Evolutionary conservation across 2,113 vertebrate genomes (phyloP), one percentile per base, ranked within the genome.

Genomic region (Crotalus helleri): DNA sequence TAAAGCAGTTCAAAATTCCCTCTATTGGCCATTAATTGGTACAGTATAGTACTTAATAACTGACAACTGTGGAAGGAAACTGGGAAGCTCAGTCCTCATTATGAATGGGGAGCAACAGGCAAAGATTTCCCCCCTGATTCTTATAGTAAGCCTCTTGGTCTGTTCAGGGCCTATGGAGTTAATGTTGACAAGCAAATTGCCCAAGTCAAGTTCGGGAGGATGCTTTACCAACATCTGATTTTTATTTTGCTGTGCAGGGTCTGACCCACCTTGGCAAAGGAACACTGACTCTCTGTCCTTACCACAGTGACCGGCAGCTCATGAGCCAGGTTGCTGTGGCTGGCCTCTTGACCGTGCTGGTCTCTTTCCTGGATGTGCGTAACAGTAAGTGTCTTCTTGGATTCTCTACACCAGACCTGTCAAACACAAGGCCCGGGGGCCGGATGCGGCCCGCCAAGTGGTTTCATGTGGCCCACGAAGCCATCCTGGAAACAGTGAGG

Each of bases 261-360:
- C 98, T 99, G 96, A 99, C 99, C 91, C 99, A 99, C 94, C 97
- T 99, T 96, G 99, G 99, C 58, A 99, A 99, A 97, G 99, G 99
- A 85, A 99, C 99, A 0, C 98, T 99, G 85, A 99, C 99, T 26
- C 98, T 99, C n/a, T 99, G 99, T 93, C 99, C 99, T 3, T 99
- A 99, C 97, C 99, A 99, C 97, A 99, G 99, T 3, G 99, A 99
- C 96, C 98, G 99, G 94, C 99, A 99, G 98, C 98, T 99, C 91
- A 99, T 99, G 99, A 99, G 99, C 98, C 99, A 99, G 96, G 99
- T 99, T 89, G 99, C 99, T 0, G 99, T 99, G 95, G 99, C 99
- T 0, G 99, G 99, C 55, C 98, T 99, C 58, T 98, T 99, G 95
- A 99, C 99, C 0, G 99, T 99, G 86, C 98, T 99, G 0, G 98